These are phyloP conservation scores for Huso huso DNA, from an alignment of 2,797 vertebrate species.

Conservation along the genomic window DNA sequence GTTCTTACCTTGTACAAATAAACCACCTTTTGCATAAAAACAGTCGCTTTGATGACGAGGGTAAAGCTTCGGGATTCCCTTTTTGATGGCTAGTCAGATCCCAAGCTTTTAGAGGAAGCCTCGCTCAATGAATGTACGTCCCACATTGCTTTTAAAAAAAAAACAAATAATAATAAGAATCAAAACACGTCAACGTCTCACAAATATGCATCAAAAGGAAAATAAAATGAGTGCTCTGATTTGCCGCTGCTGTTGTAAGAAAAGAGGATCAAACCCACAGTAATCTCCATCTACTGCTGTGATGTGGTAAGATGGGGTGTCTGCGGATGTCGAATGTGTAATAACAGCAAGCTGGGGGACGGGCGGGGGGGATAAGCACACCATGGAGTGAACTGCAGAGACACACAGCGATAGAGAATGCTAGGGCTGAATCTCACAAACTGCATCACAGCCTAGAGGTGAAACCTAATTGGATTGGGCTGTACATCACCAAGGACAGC, in stretches of 20 bases:
- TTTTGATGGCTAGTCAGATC: conserved; percentile 45
- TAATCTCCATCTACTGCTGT: conserved; percentile 41
- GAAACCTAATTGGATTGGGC: conserved; percentile 51
- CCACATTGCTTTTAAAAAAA: conserved; percentile 50
- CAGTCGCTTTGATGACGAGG: conserved; percentile 45
- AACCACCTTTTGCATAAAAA: conserved; percentile 76
- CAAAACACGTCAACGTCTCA: neutral
- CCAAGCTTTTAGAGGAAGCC: conserved; percentile 44
- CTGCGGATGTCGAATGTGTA: conserved; percentile 64
- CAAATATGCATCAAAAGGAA: neutral
- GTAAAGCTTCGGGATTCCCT: conserved; percentile 50
- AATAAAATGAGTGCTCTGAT: conserved; percentile 12
- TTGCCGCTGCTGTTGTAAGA: conserved; percentile 32
- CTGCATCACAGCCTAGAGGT: conserved; percentile 47
- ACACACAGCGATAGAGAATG: conserved; percentile 22
- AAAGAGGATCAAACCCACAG: conserved; percentile 31
- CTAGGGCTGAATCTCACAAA: conserved; percentile 37
- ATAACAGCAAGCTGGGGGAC: conserved; percentile 36
- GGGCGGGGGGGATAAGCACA: conserved; percentile 31
- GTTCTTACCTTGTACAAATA: conserved; percentile 75
- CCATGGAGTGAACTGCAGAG: conserved; percentile 42
- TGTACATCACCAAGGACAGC: conserved; percentile 58
- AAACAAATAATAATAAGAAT: conserved; percentile 4
- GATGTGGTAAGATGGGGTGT: conserved; percentile 26
- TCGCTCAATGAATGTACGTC: conserved; percentile 43